Base-by-base conservation (phyloP, 2,888 invertebrate genomes). In the Coleophora flavipennella region DNA sequence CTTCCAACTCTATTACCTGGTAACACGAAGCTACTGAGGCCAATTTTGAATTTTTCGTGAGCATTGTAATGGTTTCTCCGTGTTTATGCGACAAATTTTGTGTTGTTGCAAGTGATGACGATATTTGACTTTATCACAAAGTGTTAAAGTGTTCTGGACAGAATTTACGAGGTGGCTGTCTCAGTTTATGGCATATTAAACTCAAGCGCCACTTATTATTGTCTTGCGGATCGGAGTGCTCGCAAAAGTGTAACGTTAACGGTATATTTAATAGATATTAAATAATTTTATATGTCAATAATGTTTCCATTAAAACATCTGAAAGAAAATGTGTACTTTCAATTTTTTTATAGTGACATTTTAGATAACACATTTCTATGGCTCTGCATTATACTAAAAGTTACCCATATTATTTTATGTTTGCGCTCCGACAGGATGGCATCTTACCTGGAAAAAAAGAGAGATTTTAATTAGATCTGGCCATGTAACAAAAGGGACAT, bases 401-500 rank as follows among this genome's bases (percentile, higher is more conserved):
- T 20, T 20, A 20, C 20, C 20, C 3, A 20, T 4, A 20, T 20
- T 3, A 20, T 20, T 20, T 6, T 6, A 20, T 20, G 6, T 20
- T 20, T 20, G 20, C 20, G 20, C 6, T 6, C 20, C 20, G 12
- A 32, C 13, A 13, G 10, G 3, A 11, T 27, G 11, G 12, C 12
- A 33, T 35, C 57, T 53, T 73, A 74, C 71, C 70, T 72, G 67
- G 39, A 63, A 68, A 54, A 54, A 59, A 62, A 63, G 61, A 52
- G 43, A 51, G 6, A 20, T 20, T 20, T 55, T 40, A 46, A 44
- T 11, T 43, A 36, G 50, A 57, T 58, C 52, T 51, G 46, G 42
- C 43, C 36, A 57, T 52, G 54, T 60, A 57, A 58, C 53, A 59
- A 49, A 55, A 49, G 46, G 46, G 50, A 20, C 20, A 4, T 20